Evolutionary conservation across 2,888 invertebrate species (phyloP).

Genomic region (Heteromyza rotundicornis): DNA sequence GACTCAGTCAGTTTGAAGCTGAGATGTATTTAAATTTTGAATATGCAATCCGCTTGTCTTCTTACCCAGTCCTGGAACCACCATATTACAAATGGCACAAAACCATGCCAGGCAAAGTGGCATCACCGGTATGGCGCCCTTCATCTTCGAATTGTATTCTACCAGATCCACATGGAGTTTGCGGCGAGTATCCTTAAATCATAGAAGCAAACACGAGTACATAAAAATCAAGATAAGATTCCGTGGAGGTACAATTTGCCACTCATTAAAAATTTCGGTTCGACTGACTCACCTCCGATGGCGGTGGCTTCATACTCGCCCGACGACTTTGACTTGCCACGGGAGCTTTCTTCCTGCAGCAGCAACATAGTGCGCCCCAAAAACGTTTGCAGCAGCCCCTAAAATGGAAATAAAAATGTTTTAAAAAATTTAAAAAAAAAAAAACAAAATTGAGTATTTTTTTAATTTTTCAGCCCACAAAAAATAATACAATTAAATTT

Average conservation of each 20-base stretch:
- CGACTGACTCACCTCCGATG: constrained; percentile 38
- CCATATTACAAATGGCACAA: constrained; percentile 82
- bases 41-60: too few species aligned
- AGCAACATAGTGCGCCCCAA: constrained; percentile 59
- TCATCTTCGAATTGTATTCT: constrained; percentile 85
- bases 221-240: too few species aligned
- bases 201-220: too few species aligned
- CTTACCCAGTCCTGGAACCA: constrained; percentile 80
- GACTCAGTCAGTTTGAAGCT: too few species aligned
- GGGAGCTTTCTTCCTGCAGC: constrained; percentile 62
- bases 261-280: too few species aligned
- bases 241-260: too few species aligned
- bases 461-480: not conserved
- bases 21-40: too few species aligned
- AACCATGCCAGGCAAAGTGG: constrained; percentile 86
- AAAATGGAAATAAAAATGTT: too few species aligned
- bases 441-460: not conserved
- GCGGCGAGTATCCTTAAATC: constrained; percentile 73
- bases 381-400: constrained; percentile 59
- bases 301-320: constrained; percentile 68
- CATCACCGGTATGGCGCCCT: constrained; percentile 90
- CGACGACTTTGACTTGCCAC: constrained; percentile 65
- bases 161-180: constrained; percentile 80
- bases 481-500: too few species aligned
- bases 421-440: too few species aligned